A percentile compares a stretch with the other conserved stretches of the same genome.
Evolutionary conservation across 1,140 invertebrate genomes (phyloP).

Genomic region (Microplitis mediator): DNA sequence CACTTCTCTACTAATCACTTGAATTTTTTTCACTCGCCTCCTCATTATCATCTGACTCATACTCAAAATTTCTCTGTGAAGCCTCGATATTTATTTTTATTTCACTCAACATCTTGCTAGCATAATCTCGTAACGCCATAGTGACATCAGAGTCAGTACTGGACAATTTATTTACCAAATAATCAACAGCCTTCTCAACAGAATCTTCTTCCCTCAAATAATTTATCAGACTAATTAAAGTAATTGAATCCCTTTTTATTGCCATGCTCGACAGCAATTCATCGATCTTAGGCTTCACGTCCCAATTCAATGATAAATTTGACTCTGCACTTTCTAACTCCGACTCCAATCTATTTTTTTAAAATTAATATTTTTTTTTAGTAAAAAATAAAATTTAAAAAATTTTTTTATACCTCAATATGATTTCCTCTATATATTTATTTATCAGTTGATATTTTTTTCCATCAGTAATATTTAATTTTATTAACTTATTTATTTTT

Average conservation of each 20-base stretch:
- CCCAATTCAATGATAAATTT: neutral
- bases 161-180: conserved; percentile 16
- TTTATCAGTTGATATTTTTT: neutral
- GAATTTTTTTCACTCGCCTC: neutral
- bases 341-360: neutral
- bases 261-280: conserved; percentile 29
- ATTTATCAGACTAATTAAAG: conserved; percentile 16
- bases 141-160: conserved; percentile 7
- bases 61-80: neutral
- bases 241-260: conserved; percentile 12
- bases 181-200: conserved; percentile 23
- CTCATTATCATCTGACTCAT: too few species aligned
- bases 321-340: too few species aligned
- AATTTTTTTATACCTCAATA: neutral
- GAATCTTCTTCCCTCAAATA: conserved; percentile 19
- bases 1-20: neutral
- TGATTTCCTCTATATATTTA: neutral
- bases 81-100: conserved; percentile 11
- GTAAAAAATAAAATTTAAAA: neutral
- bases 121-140: conserved; percentile 12
- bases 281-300: conserved; percentile 20
- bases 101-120: conserved; percentile 9
- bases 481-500: too few species aligned
- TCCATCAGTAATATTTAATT: too few species aligned
- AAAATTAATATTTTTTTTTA: too few species aligned